Evolutionary conservation across 2,888 invertebrate genomes (phyloP).

Genomic region (Mycalesis mineus): DNA sequence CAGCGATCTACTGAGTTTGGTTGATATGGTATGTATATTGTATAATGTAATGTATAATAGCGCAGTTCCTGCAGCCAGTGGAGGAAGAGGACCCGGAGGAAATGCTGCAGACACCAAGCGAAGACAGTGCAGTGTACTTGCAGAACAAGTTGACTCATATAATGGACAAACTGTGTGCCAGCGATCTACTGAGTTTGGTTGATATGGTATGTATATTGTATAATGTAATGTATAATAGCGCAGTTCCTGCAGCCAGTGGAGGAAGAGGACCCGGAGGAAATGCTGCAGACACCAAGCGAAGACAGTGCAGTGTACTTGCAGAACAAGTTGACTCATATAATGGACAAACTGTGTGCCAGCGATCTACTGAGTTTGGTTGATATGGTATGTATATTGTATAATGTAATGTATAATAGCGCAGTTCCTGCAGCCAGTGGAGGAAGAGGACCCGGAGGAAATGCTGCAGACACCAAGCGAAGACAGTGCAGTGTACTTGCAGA

Average conservation of each 20-base stretch:
- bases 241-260: constrained; percentile 52
- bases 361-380: constrained; percentile 42
- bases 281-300: constrained; percentile 51
- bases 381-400: constrained; percentile 47
- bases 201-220: constrained; percentile 50
- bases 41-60: too few species aligned
- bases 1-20: constrained; percentile 35
- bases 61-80: constrained; percentile 51
- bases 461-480: constrained; percentile 51
- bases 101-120: constrained; percentile 52
- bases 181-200: constrained; percentile 38
- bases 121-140: constrained; percentile 43
- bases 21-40: constrained; percentile 50
- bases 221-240: too few species aligned
- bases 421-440: constrained; percentile 48
- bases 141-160: constrained; percentile 46
- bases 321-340: constrained; percentile 43
- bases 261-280: constrained; percentile 59
- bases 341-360: constrained; percentile 51
- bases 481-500: constrained; percentile 43
- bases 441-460: constrained; percentile 60
- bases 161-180: constrained; percentile 51
- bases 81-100: constrained; percentile 58
- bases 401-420: too few species aligned
- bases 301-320: constrained; percentile 44